Conservation (phyloP, 2,888 invertebrate species). For the Dromius quadrimaculatus region DNA sequence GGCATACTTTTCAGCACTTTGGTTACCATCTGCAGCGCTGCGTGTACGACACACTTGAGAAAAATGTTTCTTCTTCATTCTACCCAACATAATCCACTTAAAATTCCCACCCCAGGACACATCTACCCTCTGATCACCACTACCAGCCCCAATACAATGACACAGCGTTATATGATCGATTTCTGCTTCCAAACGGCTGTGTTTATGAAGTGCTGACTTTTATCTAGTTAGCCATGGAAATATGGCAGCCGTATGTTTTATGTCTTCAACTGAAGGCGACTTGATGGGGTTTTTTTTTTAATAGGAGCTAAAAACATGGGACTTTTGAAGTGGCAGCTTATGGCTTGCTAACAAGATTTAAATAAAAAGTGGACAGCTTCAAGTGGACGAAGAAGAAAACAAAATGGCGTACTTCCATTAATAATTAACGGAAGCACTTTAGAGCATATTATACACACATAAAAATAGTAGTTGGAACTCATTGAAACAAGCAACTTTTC, state of each 20-base stretch:
- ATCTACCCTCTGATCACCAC: background rate
- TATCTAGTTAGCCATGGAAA: constrained; percentile 46
- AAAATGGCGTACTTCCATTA: too few species aligned
- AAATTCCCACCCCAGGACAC: constrained; percentile 48
- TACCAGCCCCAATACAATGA: constrained; percentile 6
- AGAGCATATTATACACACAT: too few species aligned
- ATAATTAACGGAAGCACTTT: too few species aligned
- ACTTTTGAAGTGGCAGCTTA: constrained; percentile 10
- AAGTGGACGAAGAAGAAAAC: too few species aligned
- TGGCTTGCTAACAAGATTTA: constrained; percentile 9
- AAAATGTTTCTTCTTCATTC: constrained; percentile 53
- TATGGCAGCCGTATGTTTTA: constrained; percentile 11
- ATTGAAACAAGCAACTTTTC: too few species aligned
- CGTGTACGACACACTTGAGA: constrained; percentile 49
- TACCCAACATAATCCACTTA: constrained; percentile 53
- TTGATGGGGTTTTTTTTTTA: constrained; percentile 6
- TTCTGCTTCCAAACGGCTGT: constrained; percentile 1
- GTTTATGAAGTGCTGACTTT: constrained; percentile 43
- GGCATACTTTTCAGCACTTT: constrained; percentile 46
- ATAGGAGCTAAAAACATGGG: constrained; percentile 10
- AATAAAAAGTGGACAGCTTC: constrained; percentile 1
- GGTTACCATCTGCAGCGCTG: constrained; percentile 44
- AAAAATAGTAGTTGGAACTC: constrained; percentile 11
- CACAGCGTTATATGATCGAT: constrained; percentile 37
- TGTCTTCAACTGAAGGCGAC: background rate